Evolutionary conservation across 2,113 vertebrate species (phyloP), one percentile per base, ranked within the genome.

Genomic region (Phycodurus eques): DNA sequence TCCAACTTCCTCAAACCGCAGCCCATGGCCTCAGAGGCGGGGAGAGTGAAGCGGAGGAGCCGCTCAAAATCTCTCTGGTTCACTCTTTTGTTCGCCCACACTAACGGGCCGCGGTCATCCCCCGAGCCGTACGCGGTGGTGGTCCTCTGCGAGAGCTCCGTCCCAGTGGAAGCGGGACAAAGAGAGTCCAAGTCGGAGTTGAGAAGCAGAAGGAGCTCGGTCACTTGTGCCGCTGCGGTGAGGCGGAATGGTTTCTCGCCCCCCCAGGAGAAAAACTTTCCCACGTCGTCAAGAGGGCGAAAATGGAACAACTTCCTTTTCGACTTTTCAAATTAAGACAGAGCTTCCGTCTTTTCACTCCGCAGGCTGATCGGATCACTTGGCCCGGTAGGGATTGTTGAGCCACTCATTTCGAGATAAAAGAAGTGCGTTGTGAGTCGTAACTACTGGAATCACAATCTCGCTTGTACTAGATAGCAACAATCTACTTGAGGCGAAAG

Each of bases 1-100:
- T 98, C 95, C 83, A 98, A 94, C 83, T 99, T 99, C 83, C 98
- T 88, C 75, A 99, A 90, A 89, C 98, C 98, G 86, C 98, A 99
- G 92, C 98, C 98, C 98, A 99, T 99, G 83, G 88, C 92, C 87
- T 67, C 83, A 1, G 74, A 76, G 60, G 77, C 80, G 85, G 79
- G 76, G 59, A 54, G 59, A 64, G 67, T 61, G 79, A 68, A 74
- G 77, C 61, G 75, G 77, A 73, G 80, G 67, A 75, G 67, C 85
- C 75, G 72, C 64, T 78, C 19, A 8, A 66, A 46, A 6, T 47
- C 44, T 44, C 20, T 27, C 13, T 31, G 44, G 2, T 27, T 46
- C 14, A 66, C 44, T 66, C 22, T 33, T 39, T 61, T 61, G 59
- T 10, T 35, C 31, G 35, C 59, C 7, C 59, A 35, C 27, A 33